Evolutionary conservation across 2,797 vertebrate species (phyloP), one percentile per base, ranked within the genome.

Genomic region (Myotis findleyi): DNA sequence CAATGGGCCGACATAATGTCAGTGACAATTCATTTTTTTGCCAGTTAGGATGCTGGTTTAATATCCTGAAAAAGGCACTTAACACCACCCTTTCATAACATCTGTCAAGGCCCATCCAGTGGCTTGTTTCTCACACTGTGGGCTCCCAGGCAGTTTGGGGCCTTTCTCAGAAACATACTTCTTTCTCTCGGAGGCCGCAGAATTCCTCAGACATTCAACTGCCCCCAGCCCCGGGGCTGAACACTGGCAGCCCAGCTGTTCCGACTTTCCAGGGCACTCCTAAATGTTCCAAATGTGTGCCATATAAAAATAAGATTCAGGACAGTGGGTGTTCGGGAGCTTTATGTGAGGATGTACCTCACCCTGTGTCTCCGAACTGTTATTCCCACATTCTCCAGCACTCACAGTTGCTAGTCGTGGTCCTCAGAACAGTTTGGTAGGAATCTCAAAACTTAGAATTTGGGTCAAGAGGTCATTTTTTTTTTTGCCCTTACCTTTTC

Each of bases 41-140:
- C 97, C 98, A 96, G 98, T 98, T 98, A 97, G 97, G 98, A 98
- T 98, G 97, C 97, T 98, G 97, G 98, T 98, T 99, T 98, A 98
- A 98, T 98, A 98, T 98, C 98, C 98, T 98, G 98, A 97, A 98
- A 98, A 98, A 98, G 97, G 97, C 98, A 98, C 98, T 98, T 98
- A 98, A 97, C 97, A 97, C 98, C 98, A 97, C 80, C 97, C 96
- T 98, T 97, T 96, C 98, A 97, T 80, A 98, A 97, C 98, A 98
- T 98, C 98, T 98, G 98, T 98, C 97, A 64, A 96, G 5, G 87
- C 93, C 92, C 53, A 87, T 87, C 95, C 88, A 27, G 95, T 0
- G 44, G 97, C 95, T 94, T 98, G 98, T 97, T 98, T 93, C 97
- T 97, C 96, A 97, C 97, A 96, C 25, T 64, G 94, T 89, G 97